phyloP scores from a whole-genome alignment of 2,797 vertebrate species.

The Siniperca undulata region DNA sequence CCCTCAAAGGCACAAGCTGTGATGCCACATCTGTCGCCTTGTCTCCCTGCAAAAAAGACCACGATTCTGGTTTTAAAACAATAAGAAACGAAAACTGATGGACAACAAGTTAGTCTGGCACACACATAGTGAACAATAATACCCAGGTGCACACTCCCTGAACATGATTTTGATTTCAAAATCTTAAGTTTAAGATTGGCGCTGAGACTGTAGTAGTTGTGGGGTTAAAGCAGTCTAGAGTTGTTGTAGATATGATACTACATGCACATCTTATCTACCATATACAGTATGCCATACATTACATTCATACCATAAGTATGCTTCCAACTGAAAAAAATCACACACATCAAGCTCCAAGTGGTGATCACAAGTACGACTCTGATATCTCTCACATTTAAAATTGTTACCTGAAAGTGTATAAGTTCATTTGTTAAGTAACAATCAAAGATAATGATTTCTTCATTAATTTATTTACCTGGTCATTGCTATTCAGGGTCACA shows the following conservation, averaged over 20 bases:
- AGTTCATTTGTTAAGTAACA: neutral
- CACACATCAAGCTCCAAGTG: neutral
- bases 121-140: neutral
- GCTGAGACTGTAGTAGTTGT: neutral
- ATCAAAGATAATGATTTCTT: neutral
- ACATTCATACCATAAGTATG: neutral
- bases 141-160: neutral
- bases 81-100: neutral
- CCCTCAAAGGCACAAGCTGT: slow-evolving; percentile 57
- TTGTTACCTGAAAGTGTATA: neutral
- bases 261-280: neutral
- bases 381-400: neutral
- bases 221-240: neutral
- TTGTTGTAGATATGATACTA: neutral
- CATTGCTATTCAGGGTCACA: slow-evolving; percentile 2
- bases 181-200: neutral
- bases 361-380: neutral
- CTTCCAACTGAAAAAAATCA: neutral
- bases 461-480: slow-evolving; percentile 9
- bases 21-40: slow-evolving; percentile 23
- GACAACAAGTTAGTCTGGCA: neutral
- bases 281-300: neutral
- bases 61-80: neutral
- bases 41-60: slow-evolving; percentile 55
- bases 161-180: neutral